Conservation (phyloP, 2,888 invertebrate genomes). For the Agonum fuliginosum region DNA sequence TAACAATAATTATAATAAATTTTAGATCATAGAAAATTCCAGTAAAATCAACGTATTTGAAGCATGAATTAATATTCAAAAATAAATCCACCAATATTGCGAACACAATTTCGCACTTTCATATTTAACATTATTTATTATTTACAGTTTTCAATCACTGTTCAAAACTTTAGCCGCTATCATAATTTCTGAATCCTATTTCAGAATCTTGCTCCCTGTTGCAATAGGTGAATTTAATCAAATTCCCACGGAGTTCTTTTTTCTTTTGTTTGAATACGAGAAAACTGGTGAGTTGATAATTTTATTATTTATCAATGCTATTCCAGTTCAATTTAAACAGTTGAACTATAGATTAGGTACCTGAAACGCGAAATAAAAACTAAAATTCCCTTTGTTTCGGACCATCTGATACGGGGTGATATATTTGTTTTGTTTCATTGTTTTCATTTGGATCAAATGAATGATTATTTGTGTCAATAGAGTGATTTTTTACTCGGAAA, state of each 20-base stretch:
- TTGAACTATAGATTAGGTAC: constrained; percentile 31
- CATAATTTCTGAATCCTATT: neutral
- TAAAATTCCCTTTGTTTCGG: neutral
- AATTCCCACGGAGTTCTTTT: constrained; percentile 11
- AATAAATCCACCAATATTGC: too few relatives aligned
- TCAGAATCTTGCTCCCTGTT: neutral
- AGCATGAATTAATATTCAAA: too few relatives aligned
- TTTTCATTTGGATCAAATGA: neutral
- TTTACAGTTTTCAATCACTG: neutral
- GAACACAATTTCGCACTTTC: neutral
- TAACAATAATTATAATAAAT: too few relatives aligned
- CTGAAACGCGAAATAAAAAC: constrained; percentile 5
- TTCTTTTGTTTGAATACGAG: constrained; percentile 35
- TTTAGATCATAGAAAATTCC: too few relatives aligned
- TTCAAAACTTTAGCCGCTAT: too few relatives aligned
- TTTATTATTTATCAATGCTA: constrained; percentile 48
- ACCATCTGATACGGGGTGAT: neutral
- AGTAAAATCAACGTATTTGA: too few relatives aligned
- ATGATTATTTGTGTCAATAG: neutral
- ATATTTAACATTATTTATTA: neutral
- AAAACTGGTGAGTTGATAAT: constrained; percentile 32
- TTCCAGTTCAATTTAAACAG: constrained; percentile 26
- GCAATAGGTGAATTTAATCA: constrained; percentile 44
- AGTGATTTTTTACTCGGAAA: neutral
- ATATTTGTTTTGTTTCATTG: neutral